Evolutionary conservation across 2,888 invertebrate genomes (phyloP), one percentile per base, ranked within the genome.

Genomic region (Phorcus lineatus): DNA sequence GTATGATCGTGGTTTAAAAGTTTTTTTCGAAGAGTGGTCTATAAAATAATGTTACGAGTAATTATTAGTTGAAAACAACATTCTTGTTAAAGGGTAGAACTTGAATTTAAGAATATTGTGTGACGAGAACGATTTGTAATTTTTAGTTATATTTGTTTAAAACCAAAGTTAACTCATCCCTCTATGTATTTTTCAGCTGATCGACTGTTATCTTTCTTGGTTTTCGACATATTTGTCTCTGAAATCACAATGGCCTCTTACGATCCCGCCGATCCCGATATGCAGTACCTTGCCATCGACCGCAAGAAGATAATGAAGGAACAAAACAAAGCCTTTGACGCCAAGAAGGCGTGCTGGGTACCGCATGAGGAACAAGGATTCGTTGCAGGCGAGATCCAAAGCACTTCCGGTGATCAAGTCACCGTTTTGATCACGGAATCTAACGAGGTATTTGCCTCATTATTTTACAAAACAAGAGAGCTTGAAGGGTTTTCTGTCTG

Each of bases 291-390:
- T 78, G 90, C 88, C 70, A 87, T 91, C 7, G 91, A 91, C 85
- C 85, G 88, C 57, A 91, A 92, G 88, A 89, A 89, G 86, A 52
- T 91, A 83, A 80, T 91, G 88, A 88, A 88, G 82, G 89, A 91
- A 81, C 89, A 89, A 84, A 85, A 87, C n/a, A 83, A 87, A 78
- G 81, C 90, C 36, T 91, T 89, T 82, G 92, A 92, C 80, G 90
- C 90, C 82, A 99, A 99, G 95, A 99, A 99, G 95, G 97, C 97
- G 93, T 98, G 98, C 95, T 99, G 99, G 99, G 97, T 99, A 89
- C 98, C 99, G 92, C 97, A 97, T 94, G 97, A 98, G 92, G 98
- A 98, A 95, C 98, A 99, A 93, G 99, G 99, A 93, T 99, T 97
- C 95, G 93, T 98, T 91, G 96, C 97, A 94, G 99, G 98, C 94